phyloP scores from a whole-genome alignment of 2,797 vertebrate species.

The Hypotaenidia okinawae region DNA sequence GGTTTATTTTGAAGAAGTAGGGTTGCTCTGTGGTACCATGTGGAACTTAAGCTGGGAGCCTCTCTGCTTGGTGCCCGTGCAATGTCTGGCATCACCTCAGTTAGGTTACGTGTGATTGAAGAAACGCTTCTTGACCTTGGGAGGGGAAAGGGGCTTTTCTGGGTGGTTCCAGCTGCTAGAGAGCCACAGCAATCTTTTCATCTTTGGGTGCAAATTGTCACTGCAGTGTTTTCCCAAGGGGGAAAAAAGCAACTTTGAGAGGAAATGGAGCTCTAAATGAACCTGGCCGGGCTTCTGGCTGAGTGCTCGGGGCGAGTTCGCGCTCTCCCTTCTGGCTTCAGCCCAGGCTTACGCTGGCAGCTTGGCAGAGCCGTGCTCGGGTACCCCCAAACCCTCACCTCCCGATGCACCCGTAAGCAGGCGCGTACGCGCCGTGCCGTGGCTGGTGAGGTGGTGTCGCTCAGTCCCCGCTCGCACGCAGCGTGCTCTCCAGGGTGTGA shows the following conservation, averaged over 20 bases:
- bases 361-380: not conserved
- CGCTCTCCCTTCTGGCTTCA: not conserved
- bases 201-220: conserved; percentile 32
- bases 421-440: not conserved
- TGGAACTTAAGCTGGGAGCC: not conserved
- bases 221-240: not conserved
- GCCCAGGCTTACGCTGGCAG: not conserved
- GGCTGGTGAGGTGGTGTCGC: not conserved
- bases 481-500: not conserved
- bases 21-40: not conserved
- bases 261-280: conserved; percentile 47
- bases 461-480: not conserved
- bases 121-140: not conserved
- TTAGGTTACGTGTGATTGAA: accelerated
- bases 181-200: not conserved
- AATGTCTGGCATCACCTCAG: not conserved
- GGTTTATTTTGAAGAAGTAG: not conserved
- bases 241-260: not conserved
- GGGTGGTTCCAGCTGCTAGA: not conserved
- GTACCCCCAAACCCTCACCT: not conserved
- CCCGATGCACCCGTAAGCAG: not conserved
- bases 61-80: not conserved
- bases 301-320: not conserved
- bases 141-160: not conserved
- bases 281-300: conserved; percentile 30